These are phyloP conservation scores for Drosophila kuntzei DNA, from an alignment of 2,888 invertebrate species.

Conservation along the genomic window DNA sequence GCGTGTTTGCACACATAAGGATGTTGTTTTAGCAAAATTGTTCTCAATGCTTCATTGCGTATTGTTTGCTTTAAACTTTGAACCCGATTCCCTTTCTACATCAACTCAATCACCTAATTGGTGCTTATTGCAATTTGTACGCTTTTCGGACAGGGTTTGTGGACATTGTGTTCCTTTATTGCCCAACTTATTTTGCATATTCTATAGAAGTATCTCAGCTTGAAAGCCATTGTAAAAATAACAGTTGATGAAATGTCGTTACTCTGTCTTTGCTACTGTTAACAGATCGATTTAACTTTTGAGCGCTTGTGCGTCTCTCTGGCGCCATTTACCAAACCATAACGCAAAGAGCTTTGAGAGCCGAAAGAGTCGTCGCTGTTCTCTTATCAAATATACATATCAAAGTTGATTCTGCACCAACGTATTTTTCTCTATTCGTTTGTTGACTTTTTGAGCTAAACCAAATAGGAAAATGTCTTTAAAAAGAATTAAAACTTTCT, in stretches of 20 bases:
- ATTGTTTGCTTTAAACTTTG: constrained; percentile 54
- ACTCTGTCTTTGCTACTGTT: not conserved
- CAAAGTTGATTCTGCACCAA: too few species aligned
- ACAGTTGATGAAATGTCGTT: not conserved
- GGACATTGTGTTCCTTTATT: not conserved
- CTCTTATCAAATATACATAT: too few species aligned
- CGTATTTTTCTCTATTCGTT: not conserved
- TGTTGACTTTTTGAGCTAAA: not conserved
- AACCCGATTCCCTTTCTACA: not conserved
- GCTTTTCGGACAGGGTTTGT: not conserved
- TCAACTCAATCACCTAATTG: constrained; percentile 56
- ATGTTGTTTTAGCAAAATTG: constrained; percentile 64
- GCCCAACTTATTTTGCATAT: not conserved
- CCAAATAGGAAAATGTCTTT: not conserved
- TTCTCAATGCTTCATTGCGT: constrained; percentile 63
- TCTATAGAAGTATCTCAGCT: not conserved
- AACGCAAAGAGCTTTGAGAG: too few species aligned
- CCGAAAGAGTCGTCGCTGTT: too few species aligned
- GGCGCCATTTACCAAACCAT: too few species aligned
- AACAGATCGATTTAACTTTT: not conserved
- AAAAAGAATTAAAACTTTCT: not conserved
- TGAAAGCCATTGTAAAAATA: not conserved
- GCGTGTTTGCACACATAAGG: constrained; percentile 43
- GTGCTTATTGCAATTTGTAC: constrained; percentile 44
- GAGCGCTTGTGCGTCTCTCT: too few species aligned